Evolutionary conservation across 2,888 invertebrate species (phyloP).

Genomic region (Ypsolopha sequella): DNA sequence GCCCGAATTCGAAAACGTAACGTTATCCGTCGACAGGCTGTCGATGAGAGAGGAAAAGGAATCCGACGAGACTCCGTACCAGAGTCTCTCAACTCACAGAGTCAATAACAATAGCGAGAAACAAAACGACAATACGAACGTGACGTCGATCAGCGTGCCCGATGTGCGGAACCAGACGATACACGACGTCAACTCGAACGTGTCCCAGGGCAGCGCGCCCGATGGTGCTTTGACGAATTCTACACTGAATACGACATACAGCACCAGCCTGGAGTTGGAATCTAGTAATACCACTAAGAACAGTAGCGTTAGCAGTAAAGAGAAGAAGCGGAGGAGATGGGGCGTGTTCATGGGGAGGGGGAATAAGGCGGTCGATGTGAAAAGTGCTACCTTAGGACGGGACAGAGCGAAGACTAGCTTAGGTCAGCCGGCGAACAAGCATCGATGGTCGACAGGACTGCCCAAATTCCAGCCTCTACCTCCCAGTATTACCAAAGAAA

Average conservation of each 20-base stretch:
- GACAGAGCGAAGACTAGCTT: slow-evolving; percentile 68
- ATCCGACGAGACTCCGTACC: slow-evolving; percentile 57
- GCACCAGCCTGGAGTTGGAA: slow-evolving; percentile 38
- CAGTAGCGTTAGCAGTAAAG: slow-evolving; percentile 47
- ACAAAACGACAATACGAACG: slow-evolving; percentile 40
- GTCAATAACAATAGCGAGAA: slow-evolving; percentile 44
- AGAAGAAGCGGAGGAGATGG: slow-evolving; percentile 76
- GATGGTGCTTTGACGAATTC: slow-evolving; percentile 38
- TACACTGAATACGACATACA: slow-evolving; percentile 36
- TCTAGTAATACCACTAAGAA: slow-evolving; percentile 24
- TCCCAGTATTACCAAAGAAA: slow-evolving; percentile 83
- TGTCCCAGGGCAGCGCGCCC: slow-evolving; percentile 22
- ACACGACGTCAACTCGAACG: slow-evolving; percentile 16
- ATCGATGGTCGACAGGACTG: slow-evolving; percentile 80
- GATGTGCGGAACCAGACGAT: slow-evolving; percentile 16
- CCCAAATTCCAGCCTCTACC: slow-evolving; percentile 79
- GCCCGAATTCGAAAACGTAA: slow-evolving; percentile 37
- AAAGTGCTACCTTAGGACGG: slow-evolving; percentile 78
- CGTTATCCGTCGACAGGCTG: slow-evolving; percentile 36
- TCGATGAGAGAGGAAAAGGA: slow-evolving; percentile 40
- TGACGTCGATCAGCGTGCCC: slow-evolving; percentile 49
- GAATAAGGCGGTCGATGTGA: slow-evolving; percentile 67
- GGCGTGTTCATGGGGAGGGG: slow-evolving; percentile 77
- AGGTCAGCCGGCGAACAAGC: slow-evolving; percentile 61
- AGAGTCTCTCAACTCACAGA: slow-evolving; percentile 50